Percentiles rank a stretch among this genome's conserved stretches.
phyloP scores from a whole-genome alignment of 2,888 invertebrate species.

The Steinernema scapterisci region DNA sequence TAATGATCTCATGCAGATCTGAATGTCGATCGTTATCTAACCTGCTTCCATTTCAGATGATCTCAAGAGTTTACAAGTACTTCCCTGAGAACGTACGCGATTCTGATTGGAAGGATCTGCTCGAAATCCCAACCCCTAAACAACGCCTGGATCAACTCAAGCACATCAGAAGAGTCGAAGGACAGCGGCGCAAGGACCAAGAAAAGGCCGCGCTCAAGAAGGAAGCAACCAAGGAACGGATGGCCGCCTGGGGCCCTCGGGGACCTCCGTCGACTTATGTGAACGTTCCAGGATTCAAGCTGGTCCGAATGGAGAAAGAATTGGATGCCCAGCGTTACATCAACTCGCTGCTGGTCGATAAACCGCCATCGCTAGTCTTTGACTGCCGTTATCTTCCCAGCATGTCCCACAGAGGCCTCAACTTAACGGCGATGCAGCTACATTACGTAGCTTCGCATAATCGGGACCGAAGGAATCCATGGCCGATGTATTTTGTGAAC shows the following conservation, averaged over 20 bases:
- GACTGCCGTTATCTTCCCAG: conserved; percentile 61
- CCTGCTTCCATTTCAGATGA: conserved; percentile 40
- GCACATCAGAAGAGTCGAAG: conserved; percentile 46
- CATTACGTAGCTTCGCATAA: conserved; percentile 51
- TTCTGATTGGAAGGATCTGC: conserved; percentile 37
- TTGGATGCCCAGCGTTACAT: conserved; percentile 16
- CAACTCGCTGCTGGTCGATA: conserved; percentile 38
- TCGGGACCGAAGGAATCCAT: conserved; percentile 45
- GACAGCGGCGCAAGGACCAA: conserved; percentile 33
- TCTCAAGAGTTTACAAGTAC: conserved; percentile 37
- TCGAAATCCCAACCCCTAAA: conserved; percentile 40
- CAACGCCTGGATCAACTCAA: conserved; percentile 48
- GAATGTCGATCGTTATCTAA: no score
- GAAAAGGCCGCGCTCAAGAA: conserved; percentile 8
- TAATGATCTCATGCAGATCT: no score
- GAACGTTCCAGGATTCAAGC: not conserved
- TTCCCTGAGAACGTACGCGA: conserved; percentile 41
- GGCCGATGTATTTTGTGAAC: conserved; percentile 58
- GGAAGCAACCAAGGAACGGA: conserved; percentile 26
- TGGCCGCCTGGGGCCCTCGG: not conserved
- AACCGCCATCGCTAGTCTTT: conserved; percentile 53
- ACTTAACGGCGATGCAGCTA: conserved; percentile 58
- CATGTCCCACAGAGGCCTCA: conserved; percentile 52
- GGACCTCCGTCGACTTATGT: not conserved
- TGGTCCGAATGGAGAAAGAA: not conserved